phyloP scores from a whole-genome alignment of 2,888 invertebrate species.

The Caenorhabditis japonica region DNA sequence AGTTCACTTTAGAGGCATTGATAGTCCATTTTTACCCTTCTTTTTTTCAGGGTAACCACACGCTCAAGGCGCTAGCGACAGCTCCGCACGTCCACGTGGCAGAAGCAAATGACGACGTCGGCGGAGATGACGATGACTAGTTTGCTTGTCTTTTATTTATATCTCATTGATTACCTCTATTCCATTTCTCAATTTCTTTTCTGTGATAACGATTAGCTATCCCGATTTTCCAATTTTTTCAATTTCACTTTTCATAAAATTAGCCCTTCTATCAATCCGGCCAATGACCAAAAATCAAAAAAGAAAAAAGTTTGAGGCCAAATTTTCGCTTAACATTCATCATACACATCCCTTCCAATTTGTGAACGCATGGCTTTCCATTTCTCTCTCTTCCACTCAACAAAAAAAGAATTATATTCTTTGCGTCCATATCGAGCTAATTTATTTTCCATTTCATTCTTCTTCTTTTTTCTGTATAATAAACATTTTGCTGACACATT shows the following conservation, averaged over 20 bases:
- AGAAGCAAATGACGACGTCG: slow-evolving; percentile 56
- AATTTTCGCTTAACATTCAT: neutral
- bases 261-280: too few relatives aligned
- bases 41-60: slow-evolving; percentile 60
- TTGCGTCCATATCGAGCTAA: slow-evolving; percentile 19
- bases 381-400: neutral
- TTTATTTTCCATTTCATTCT: slow-evolving; percentile 15
- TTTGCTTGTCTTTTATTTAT: too few relatives aligned
- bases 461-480: slow-evolving; percentile 15
- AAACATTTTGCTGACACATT: neutral
- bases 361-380: too few relatives aligned
- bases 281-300: too few relatives aligned
- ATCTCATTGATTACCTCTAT: too few relatives aligned
- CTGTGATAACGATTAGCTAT: neutral
- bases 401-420: slow-evolving; percentile 10
- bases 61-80: slow-evolving; percentile 53
- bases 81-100: slow-evolving; percentile 64
- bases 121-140: slow-evolving; percentile 30
- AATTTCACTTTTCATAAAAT: neutral
- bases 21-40: too few relatives aligned
- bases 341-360: neutral
- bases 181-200: too few relatives aligned
- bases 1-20: too few relatives aligned
- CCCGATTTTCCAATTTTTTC: slow-evolving; percentile 3
- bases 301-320: too few relatives aligned